Conservation (phyloP, 1,140 invertebrate genomes). For the Holotrichia oblita region DNA sequence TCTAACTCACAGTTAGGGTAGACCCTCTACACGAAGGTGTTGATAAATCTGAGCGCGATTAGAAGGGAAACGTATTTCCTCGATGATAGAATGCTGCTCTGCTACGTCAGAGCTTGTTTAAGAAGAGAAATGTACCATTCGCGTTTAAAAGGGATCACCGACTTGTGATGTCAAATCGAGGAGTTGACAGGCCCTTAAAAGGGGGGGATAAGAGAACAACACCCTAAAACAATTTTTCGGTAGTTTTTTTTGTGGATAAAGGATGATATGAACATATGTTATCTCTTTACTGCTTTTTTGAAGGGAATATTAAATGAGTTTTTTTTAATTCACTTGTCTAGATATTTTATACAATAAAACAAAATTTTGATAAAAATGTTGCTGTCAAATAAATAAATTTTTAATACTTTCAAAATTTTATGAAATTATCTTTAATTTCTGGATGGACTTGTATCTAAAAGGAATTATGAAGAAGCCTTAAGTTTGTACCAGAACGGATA, state of each 20-base stretch:
- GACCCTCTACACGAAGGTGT: background rate
- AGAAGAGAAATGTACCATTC: constrained; percentile 22
- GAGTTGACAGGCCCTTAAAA: constrained; percentile 8
- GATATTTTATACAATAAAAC: no score
- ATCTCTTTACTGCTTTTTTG: no score
- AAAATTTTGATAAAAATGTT: no score
- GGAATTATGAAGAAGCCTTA: no score
- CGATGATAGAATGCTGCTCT: constrained; percentile 16
- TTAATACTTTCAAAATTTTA: no score
- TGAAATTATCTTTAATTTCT: no score
- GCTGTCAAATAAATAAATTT: no score
- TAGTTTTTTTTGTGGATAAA: constrained; percentile 11
- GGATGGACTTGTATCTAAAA: no score
- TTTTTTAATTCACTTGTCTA: no score
- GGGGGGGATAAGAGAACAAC: background rate
- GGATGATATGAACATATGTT: no score
- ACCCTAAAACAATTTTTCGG: background rate
- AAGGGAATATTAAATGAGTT: no score
- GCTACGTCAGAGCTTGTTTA: constrained; percentile 8
- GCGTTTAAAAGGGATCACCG: constrained; percentile 20
- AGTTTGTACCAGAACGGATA: no score
- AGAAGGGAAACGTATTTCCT: constrained; percentile 28
- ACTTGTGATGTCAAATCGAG: background rate
- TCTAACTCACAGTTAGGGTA: background rate
- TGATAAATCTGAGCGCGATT: constrained; percentile 11